Evolutionary conservation across 1,140 invertebrate genomes (phyloP), one percentile per base, ranked within the genome.

Genomic region (Bombus polaris): DNA sequence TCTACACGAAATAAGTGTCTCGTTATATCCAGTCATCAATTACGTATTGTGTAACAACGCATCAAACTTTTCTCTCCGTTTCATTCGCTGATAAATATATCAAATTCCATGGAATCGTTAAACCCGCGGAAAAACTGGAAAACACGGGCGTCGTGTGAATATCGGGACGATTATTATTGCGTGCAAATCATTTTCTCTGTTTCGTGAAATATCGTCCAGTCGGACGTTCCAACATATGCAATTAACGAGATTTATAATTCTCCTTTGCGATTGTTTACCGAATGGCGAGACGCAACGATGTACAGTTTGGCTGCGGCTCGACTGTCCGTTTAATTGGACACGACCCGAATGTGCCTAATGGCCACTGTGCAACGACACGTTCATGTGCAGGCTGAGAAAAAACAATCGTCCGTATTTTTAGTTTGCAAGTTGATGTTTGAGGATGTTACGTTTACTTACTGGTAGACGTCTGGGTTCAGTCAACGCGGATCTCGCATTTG

Each of bases 231-330:
- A 35, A 65, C 76, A 12, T 39, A 15, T 5, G 74, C 35, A 76
- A 76, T 76, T 76, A 76, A n/a, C 74, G 25, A 59, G 74, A 76
- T 76, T 76, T 76, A 76, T 75, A 75, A 57, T 59, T 76, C 74
- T 59, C 35, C 47, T 57, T 57, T 22, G 74, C 35, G 25, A 76
- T 57, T 10, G 59, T 66, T 78, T 44, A 66, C 39, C n/a, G 10
- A 6, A 3, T 15, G 76, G 3, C n/a, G n/a, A n/a, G 18, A 28
- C 18, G 75, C 62, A 66, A 44, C 44, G 59, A 78, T 66, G 25
- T 28, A 78, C 76, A 42, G 12, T 66, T 66, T 8, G 76, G 59
- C 22, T 35, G 10, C 12, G 9, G 9, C 8, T 59, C 39, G 25
- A 13, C 25, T 15, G 37, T 8, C 9, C 28, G 39, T 66, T 39